Evolutionary conservation across 2,888 invertebrate species (phyloP).

Genomic region (Drosophila falleni): DNA sequence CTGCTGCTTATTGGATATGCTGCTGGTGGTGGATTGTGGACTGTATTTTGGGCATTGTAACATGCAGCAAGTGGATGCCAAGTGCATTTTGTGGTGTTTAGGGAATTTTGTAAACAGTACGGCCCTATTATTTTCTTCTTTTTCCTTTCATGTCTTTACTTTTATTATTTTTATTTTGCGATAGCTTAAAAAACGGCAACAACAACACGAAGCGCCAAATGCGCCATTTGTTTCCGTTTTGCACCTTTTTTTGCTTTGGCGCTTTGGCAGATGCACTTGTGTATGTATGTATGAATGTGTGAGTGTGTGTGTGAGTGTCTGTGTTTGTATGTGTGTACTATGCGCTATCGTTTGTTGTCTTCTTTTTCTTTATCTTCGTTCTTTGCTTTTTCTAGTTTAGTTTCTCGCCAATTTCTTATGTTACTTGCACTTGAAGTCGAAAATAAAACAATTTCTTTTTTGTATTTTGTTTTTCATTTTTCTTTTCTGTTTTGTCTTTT

Average conservation of each 20-base stretch:
- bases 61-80: slow-evolving; percentile 11
- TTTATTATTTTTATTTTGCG: slow-evolving; percentile 11
- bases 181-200: slow-evolving; percentile 24
- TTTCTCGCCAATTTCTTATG: slow-evolving; percentile 47
- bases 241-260: slow-evolving; percentile 44
- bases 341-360: slow-evolving; percentile 34
- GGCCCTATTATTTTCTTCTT: neutral
- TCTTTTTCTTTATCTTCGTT: slow-evolving; percentile 1
- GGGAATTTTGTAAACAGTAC: slow-evolving; percentile 30
- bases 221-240: slow-evolving; percentile 54
- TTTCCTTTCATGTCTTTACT: neutral
- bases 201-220: slow-evolving; percentile 32
- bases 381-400: slow-evolving; percentile 31
- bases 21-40: slow-evolving; percentile 8
- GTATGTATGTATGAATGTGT: neutral
- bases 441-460: slow-evolving; percentile 61
- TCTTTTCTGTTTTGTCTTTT: slow-evolving; percentile 26
- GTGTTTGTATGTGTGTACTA: slow-evolving; percentile 6
- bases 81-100: slow-evolving; percentile 35
- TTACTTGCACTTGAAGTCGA: slow-evolving; percentile 68
- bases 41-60: slow-evolving; percentile 13
- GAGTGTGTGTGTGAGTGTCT: neutral
- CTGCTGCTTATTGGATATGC: slow-evolving; percentile 50
- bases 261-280: slow-evolving; percentile 26
- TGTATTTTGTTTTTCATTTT: neutral